Percentiles rank a stretch among this genome's conserved stretches.
phyloP scores from a whole-genome alignment of 2,797 vertebrate genomes.

The Alca torda region DNA sequence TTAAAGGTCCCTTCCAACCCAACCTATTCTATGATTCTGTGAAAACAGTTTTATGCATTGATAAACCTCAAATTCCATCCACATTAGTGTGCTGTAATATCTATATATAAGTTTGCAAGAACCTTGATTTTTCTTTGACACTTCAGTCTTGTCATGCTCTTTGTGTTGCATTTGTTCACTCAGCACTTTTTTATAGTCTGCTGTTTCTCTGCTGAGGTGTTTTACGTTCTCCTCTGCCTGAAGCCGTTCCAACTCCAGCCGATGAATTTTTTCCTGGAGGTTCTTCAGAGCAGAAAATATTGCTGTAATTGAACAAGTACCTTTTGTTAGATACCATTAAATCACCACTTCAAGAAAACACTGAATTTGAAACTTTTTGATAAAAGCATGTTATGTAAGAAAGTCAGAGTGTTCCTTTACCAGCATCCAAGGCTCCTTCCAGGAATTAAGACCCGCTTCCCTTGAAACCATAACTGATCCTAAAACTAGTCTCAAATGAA shows the following conservation, averaged over 20 bases:
- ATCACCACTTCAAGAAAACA: neutral
- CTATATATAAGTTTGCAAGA: neutral
- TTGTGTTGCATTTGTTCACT: constrained; percentile 65
- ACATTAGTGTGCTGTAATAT: neutral
- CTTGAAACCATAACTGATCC: neutral
- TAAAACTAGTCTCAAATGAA: neutral
- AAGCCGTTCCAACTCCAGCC: constrained; percentile 86
- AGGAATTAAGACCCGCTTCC: neutral
- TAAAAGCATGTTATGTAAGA: neutral
- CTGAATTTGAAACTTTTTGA: rapidly evolving
- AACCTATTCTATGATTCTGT: neutral
- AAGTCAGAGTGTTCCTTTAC: neutral
- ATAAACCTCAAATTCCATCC: neutral
- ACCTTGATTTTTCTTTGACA: constrained; percentile 85
- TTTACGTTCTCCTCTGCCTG: constrained; percentile 79
- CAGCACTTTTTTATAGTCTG: constrained; percentile 74
- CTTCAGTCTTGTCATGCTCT: constrained; percentile 72
- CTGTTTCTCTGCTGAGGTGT: constrained; percentile 75
- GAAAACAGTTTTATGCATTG: neutral
- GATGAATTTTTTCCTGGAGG: constrained; percentile 92
- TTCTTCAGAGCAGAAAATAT: constrained; percentile 93
- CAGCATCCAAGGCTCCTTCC: neutral
- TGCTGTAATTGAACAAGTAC: constrained; percentile 71
- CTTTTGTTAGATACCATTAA: neutral
- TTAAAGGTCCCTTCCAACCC: neutral